phyloP scores from a whole-genome alignment of 2,113 vertebrate genomes.

The Corythaixoides concolor region DNA sequence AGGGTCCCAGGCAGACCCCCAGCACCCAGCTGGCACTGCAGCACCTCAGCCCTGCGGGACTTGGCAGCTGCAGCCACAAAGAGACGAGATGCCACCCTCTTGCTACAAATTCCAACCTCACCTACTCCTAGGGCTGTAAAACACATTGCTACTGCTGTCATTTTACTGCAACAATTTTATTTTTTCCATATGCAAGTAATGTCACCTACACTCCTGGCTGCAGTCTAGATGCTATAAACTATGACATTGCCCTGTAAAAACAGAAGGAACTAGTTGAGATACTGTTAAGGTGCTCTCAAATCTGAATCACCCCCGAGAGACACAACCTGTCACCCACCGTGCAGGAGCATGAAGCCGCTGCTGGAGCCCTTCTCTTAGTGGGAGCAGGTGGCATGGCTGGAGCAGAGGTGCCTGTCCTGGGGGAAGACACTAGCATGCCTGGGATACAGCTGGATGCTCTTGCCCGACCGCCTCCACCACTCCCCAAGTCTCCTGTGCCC shows the following conservation, averaged over 20 bases:
- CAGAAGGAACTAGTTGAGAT: neutral
- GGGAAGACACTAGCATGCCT: neutral
- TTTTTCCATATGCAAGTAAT: neutral
- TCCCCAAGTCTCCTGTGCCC: neutral
- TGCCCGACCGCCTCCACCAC: neutral
- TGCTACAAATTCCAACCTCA: neutral
- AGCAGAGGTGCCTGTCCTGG: neutral
- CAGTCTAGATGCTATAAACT: neutral
- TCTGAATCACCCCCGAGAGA: neutral
- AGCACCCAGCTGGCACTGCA: neutral
- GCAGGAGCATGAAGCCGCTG: fast-evolving
- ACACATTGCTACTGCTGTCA: fast-evolving
- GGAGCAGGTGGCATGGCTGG: fast-evolving
- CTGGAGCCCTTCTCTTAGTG: neutral
- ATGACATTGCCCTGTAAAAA: neutral
- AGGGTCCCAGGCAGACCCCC: neutral
- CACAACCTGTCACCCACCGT: fast-evolving
- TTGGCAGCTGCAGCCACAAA: neutral
- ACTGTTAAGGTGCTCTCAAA: neutral
- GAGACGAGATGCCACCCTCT: neutral
- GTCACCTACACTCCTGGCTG: neutral
- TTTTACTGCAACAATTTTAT: neutral
- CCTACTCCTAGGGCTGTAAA: neutral
- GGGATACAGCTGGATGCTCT: neutral
- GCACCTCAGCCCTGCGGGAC: neutral